Evolutionary conservation across 1,140 invertebrate genomes (phyloP), one percentile per base, ranked within the genome.

Genomic region (Solenopsis fugax): DNA sequence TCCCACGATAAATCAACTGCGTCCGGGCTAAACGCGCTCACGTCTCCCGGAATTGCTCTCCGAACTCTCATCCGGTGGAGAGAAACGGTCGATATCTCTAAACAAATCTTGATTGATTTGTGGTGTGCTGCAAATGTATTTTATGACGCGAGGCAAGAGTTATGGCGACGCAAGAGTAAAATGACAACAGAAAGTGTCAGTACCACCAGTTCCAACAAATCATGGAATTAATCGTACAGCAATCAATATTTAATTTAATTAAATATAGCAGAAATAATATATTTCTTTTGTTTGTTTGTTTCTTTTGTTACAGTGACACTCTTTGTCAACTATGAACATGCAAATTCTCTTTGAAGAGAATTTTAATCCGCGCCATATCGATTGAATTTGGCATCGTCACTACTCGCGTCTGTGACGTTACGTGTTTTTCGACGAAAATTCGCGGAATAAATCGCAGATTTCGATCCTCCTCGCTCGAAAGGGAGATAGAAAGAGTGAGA

Each of bases 31-130:
- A 81, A 60, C 54, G 69, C 69, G 67, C 21, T 82, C 80, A 16
- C 67, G 54, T 84, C 80, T 75, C 69, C 50, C 80, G 54, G 41
- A 60, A 50, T 75, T 84, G 80, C 69, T 73, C 80, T 60, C 69
- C 41, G 58, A 75, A 52, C 73, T 58, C 48, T 45, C 67, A 16
- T 21, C 10, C 34, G 80, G 18, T 37, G 5, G 50, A 81, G 21
- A 60, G 75, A 69, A 80, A 58, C 7, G 80, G 24, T 69, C 69
- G 21, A 48, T 73, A 73, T 84, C 41, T 48, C 69, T 62, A 73
- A 84, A 84, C 69, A 84, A 62, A 84, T 84, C 80, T 60, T 37
- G 69, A 84, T 84, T 84, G 56, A 84, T 84, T 73, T 84, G 80
- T 48, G 41, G 41, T 4, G 29, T 10, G 29, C 16, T 6, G 24